Base-by-base conservation (phyloP, 2,797 vertebrate species). In the Cryptoprocta ferox region DNA sequence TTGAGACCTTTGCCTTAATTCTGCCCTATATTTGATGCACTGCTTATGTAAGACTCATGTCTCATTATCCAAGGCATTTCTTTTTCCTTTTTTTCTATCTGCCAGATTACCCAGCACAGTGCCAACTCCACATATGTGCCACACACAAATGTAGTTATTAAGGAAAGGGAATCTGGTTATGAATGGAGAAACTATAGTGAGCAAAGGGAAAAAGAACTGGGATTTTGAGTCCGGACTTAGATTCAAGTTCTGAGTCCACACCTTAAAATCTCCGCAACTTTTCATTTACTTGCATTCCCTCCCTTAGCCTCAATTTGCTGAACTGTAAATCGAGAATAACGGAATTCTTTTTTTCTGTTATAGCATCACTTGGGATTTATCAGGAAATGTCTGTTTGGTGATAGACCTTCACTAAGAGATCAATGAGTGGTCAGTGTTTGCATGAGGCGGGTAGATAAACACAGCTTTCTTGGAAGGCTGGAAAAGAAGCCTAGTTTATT, bases 401-500 rank as follows among this genome's bases (percentile, higher is more conserved):
- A 89, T 45, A 42, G 42, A 24, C 28, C 37, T 56, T n/a, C 2
- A 3, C 37, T 50, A 79, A 83, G 56, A 86, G 53, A 83, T 75
- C 28, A 21, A 61, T 4, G 14, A 80, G 15, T 2, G 24, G 26
- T 37, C 71, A 37, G 59, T 15, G 65, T 11, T 45, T 42, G 61
- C 39, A 37, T 0, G 42, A 71, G 79, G 63, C 48, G 32, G 56
- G 84, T 37, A 70, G 68, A 68, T 53, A 85, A 73, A 94, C 93
- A 95, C 18, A 70, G 94, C 68, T 71, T 95, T 95, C 89, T 91
- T 53, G 76, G 92, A 91, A 94, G 81, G 80, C 0, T 87, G 76
- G 73, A 70, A 42, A 0, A 75, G 87, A 95, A 95, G 87, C 71
- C 13, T 3, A 6, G n/a, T 94, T 97, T 97, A 92, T 95, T 96